A percentile compares a stretch with the other conserved stretches of the same genome.
These are phyloP conservation scores for Hyperoplus lanceolatus DNA, from an alignment of 2,797 vertebrate species.

Conservation along the genomic window DNA sequence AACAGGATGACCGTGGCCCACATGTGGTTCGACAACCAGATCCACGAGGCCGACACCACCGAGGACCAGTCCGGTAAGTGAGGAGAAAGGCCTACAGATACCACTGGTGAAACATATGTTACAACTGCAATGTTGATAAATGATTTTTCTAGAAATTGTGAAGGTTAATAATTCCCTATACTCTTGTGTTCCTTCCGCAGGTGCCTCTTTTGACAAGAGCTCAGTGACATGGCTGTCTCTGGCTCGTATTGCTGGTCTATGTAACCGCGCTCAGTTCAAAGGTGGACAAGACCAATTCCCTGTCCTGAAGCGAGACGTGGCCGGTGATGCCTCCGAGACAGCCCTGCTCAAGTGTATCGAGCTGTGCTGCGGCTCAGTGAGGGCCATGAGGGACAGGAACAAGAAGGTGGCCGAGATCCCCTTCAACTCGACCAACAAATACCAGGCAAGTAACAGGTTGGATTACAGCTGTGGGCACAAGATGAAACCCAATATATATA, in stretches of 20 bases:
- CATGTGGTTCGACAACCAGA: slow-evolving; percentile 98
- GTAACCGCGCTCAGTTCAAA: slow-evolving; percentile 94
- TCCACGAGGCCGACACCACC: slow-evolving; percentile 95
- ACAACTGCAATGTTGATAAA: not conserved
- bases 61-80: slow-evolving; percentile 93
- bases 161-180: not conserved
- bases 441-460: slow-evolving; percentile 84
- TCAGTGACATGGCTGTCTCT: slow-evolving; percentile 91
- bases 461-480: not conserved
- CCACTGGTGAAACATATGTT: not conserved
- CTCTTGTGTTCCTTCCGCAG: slow-evolving; percentile 71
- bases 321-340: slow-evolving; percentile 92
- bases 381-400: slow-evolving; percentile 90
- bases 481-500: not conserved
- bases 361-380: slow-evolving; percentile 90
- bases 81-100: not conserved
- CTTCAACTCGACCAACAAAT: slow-evolving; percentile 97
- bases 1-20: slow-evolving; percentile 96
- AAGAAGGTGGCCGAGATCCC: slow-evolving; percentile 96
- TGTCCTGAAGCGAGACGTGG: slow-evolving; percentile 93
- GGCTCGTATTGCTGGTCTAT: slow-evolving; percentile 89
- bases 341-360: slow-evolving; percentile 95
- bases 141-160: not conserved
- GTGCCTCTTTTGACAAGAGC: slow-evolving; percentile 93
- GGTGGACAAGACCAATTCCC: slow-evolving; percentile 89